Base-by-base conservation (phyloP, 2,888 invertebrate genomes). In the Pemphredon lugubris region DNA sequence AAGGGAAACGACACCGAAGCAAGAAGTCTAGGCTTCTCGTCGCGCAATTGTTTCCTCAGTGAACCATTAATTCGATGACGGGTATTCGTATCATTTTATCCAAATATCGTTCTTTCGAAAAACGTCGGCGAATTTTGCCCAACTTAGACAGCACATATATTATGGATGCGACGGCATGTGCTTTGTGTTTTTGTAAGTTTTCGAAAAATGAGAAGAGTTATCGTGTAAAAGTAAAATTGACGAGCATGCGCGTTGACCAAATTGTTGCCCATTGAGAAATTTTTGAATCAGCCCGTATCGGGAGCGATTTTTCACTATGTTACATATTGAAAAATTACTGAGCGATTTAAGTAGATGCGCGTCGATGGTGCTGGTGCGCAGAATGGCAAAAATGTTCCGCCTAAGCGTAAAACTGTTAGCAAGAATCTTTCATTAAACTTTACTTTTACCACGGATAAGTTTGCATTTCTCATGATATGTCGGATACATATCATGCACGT, bases 381-480 rank as follows among this genome's bases (percentile, higher is more conserved):
- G 34, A 34, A 34, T 34, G 47, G 16, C 23, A 16, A 23, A 37
- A 23, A 9, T 32, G 42, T 32, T 30, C 20, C 13, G 37, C 32
- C 30, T 39, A n/a, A 44, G 7, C 11, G 34, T 20, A 11, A 20
- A 26, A 64, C 44, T 40, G 20, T 54, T 30, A 11, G 39, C 60
- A 26, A 26, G 26, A 26, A 26, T 54, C 21, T 57, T 61, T 54
- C 58, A 59, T 64, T 30, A 37, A 61, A 51, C 32, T 57, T 50
- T 16, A 40, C 61, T 66, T 68, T 64, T n/a, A 70, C 48, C 37
- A 69, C 53, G 57, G 68, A 77, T 74, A 68, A 77, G 73, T 80
- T 78, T 83, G 83, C 82, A 86, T 84, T 85, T 85, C 61, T 75
- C 53, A 76, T 73, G 79, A 55, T 75, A 80, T 70, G 73, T 68